A percentile compares a stretch with the other conserved stretches of the same genome.
Conservation (phyloP, 2,888 invertebrate genomes). For the Mesorhabditis belari region DNA sequence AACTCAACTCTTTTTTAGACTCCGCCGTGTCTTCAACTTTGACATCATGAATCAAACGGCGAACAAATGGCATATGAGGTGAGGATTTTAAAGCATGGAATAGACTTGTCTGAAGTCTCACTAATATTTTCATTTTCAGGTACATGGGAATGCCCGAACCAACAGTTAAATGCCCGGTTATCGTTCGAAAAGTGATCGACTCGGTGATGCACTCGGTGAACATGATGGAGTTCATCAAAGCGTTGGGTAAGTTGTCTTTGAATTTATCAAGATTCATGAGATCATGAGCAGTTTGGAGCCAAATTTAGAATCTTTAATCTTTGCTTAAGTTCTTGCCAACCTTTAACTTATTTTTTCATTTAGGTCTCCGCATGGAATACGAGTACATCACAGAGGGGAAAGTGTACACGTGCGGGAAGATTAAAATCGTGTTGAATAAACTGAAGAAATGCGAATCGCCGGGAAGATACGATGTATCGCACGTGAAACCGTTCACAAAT, state of each 20-base stretch:
- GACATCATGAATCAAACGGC: slow-evolving; percentile 15
- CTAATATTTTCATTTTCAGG: background rate
- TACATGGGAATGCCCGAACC: slow-evolving; percentile 25
- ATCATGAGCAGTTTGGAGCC: no score
- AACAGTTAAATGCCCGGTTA: slow-evolving; percentile 27
- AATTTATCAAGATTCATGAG: background rate
- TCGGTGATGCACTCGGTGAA: slow-evolving; percentile 23
- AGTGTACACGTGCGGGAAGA: slow-evolving; percentile 26
- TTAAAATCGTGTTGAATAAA: slow-evolving; percentile 18
- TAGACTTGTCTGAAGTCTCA: no score
- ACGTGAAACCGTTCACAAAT: slow-evolving; percentile 10
- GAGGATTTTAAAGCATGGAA: slow-evolving; percentile 27
- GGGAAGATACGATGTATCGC: slow-evolving; percentile 17
- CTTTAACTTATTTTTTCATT: background rate
- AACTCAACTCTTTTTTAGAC: slow-evolving; percentile 8
- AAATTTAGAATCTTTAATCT: background rate
- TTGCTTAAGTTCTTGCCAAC: background rate
- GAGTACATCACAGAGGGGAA: slow-evolving; percentile 33
- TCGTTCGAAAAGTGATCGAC: slow-evolving; percentile 34
- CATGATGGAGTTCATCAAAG: slow-evolving; percentile 37
- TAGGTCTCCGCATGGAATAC: slow-evolving; percentile 34
- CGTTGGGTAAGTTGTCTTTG: slow-evolving; percentile 16
- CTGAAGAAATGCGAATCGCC: slow-evolving; percentile 16
- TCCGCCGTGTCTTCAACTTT: slow-evolving; percentile 25
- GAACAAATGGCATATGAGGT: slow-evolving; percentile 26